Conservation (phyloP, 2,888 invertebrate genomes). For the Lycaena phlaeas region DNA sequence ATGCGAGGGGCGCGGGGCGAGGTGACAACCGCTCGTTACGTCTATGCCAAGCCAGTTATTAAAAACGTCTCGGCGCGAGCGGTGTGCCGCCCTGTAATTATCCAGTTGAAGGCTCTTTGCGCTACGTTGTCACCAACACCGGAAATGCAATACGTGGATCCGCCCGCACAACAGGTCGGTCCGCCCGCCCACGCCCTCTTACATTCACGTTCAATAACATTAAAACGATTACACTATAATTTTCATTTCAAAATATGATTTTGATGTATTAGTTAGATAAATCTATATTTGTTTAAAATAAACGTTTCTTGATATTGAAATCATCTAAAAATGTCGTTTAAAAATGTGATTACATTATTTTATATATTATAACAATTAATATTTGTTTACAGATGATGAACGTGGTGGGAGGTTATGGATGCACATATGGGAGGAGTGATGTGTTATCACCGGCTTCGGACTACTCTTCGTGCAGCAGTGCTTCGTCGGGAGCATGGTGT, state of each 20-base stretch:
- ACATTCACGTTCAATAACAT: constrained; percentile 25
- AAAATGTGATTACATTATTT: too few relatives aligned
- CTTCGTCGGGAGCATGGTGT: constrained; percentile 53
- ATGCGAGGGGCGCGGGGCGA: constrained; percentile 53
- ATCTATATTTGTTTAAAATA: too few relatives aligned
- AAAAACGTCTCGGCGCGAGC: constrained; percentile 74
- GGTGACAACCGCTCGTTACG: constrained; percentile 73
- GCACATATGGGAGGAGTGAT: constrained; percentile 65
- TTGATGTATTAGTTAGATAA: too few relatives aligned
- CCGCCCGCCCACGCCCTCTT: constrained; percentile 41
- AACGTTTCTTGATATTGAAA: too few relatives aligned
- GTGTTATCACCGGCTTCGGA: constrained; percentile 62
- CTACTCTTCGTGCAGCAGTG: constrained; percentile 59
- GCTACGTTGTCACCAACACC: constrained; percentile 62
- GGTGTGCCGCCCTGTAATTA: constrained; percentile 73
- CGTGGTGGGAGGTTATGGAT: constrained; percentile 56
- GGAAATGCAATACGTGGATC: constrained; percentile 70
- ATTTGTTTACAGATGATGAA: constrained; percentile 55
- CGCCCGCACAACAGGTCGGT: constrained; percentile 69
- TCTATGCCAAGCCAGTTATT: constrained; percentile 73
- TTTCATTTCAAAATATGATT: too few relatives aligned
- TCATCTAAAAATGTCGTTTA: too few relatives aligned
- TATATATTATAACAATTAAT: too few relatives aligned
- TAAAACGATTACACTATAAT: background rate
- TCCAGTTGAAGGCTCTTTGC: constrained; percentile 63